phyloP scores from a whole-genome alignment of 2,888 invertebrate genomes.

The Tiphia femorata region DNA sequence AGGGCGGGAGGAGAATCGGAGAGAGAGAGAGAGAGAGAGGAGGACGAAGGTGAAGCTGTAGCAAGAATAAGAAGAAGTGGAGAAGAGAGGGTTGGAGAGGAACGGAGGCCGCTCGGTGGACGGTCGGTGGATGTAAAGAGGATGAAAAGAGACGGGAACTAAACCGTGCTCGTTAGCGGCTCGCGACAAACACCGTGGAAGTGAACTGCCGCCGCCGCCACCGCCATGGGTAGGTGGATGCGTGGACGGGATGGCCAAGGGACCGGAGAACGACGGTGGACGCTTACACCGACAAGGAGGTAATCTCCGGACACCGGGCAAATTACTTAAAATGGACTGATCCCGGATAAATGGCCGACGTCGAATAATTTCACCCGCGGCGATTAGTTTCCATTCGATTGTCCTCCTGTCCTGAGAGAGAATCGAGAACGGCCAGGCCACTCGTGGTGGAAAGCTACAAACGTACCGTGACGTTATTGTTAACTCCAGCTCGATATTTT shows the following conservation, averaged over 20 bases:
- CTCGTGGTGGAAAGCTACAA: too few species aligned
- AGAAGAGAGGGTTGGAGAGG: too few species aligned
- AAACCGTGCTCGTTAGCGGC: constrained; percentile 67
- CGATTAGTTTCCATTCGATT: too few species aligned
- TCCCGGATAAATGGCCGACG: not conserved
- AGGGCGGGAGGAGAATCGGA: constrained; percentile 20
- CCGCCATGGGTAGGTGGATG: constrained; percentile 15
- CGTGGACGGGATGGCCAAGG: too few species aligned
- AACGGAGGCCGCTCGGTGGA: too few species aligned
- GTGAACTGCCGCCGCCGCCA: constrained; percentile 28
- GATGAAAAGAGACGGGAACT: too few species aligned
- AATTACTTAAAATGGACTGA: constrained; percentile 6
- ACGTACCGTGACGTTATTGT: too few species aligned
- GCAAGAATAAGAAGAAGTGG: constrained; percentile 16
- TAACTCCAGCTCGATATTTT: too few species aligned
- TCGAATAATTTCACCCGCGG: too few species aligned
- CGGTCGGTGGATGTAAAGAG: too few species aligned
- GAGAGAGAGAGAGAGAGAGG: constrained; percentile 25
- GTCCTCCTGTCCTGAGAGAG: too few species aligned
- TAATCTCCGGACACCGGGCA: not conserved
- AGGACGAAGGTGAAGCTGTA: not conserved
- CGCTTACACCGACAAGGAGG: not conserved
- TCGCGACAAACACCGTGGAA: constrained; percentile 66
- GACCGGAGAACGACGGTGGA: not conserved
- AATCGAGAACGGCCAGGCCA: too few species aligned